These are phyloP conservation scores for Centroberyx gerrardi DNA, from an alignment of 2,797 vertebrate genomes.

Conservation along the genomic window DNA sequence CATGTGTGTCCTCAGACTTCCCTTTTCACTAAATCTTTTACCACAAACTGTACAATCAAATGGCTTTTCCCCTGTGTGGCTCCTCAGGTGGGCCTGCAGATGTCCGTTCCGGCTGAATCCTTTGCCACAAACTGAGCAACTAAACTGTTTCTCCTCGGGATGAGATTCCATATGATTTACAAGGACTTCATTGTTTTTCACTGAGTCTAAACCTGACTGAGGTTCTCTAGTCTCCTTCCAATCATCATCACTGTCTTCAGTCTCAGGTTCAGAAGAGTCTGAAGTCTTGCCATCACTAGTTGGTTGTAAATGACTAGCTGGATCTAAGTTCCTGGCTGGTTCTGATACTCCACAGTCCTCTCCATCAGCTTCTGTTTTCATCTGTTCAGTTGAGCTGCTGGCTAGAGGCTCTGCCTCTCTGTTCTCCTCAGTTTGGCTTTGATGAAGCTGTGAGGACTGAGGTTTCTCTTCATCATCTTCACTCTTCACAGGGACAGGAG, in stretches of 20 bases:
- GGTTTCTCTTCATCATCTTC: slow-evolving; percentile 24
- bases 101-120: background rate
- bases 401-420: background rate
- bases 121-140: background rate
- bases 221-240: too few species aligned
- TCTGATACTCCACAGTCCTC: too few species aligned
- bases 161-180: background rate
- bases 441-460: background rate
- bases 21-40: background rate
- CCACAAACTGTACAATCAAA: background rate
- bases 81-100: background rate
- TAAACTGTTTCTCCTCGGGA: background rate
- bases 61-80: background rate
- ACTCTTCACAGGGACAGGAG: background rate
- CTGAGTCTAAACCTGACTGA: too few species aligned
- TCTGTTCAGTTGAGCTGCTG: background rate
- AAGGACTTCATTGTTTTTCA: too few species aligned
- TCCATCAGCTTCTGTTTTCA: too few species aligned
- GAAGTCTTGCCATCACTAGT: too few species aligned
- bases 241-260: too few species aligned
- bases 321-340: too few species aligned
- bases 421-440: background rate
- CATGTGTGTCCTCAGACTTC: background rate
- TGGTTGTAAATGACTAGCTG: too few species aligned
- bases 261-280: too few species aligned